Conservation (phyloP, 2,888 invertebrate species). For the Lutraria lutraria region DNA sequence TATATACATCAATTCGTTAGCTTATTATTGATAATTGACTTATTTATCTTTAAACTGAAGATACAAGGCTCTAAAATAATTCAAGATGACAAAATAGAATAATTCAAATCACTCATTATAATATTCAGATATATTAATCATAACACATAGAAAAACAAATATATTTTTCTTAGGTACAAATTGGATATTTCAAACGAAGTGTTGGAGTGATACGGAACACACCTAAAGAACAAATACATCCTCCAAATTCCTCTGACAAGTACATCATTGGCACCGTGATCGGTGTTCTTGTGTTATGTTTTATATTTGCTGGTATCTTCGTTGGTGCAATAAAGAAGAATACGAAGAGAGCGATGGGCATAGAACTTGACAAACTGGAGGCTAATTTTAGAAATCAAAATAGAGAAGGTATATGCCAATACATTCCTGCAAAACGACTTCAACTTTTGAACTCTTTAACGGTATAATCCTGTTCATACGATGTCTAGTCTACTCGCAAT, state of each 20-base stretch:
- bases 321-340: neutral
- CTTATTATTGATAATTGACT: no score
- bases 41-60: no score
- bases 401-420: neutral
- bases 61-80: no score
- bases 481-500: no score
- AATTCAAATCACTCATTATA: no score
- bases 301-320: neutral
- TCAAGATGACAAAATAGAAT: no score
- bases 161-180: neutral
- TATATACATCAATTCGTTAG: no score
- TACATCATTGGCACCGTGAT: neutral
- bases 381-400: slow-evolving; percentile 2
- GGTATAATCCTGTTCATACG: no score
- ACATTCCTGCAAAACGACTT: no score
- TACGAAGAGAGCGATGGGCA: neutral
- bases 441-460: no score
- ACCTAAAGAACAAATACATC: neutral
- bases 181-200: slow-evolving; percentile 3
- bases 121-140: no score
- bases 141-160: no score
- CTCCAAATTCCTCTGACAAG: neutral
- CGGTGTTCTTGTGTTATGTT: neutral
- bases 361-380: neutral
- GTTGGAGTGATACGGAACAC: neutral